phyloP scores from a whole-genome alignment of 2,113 vertebrate species.

The Aphyosemion australe region DNA sequence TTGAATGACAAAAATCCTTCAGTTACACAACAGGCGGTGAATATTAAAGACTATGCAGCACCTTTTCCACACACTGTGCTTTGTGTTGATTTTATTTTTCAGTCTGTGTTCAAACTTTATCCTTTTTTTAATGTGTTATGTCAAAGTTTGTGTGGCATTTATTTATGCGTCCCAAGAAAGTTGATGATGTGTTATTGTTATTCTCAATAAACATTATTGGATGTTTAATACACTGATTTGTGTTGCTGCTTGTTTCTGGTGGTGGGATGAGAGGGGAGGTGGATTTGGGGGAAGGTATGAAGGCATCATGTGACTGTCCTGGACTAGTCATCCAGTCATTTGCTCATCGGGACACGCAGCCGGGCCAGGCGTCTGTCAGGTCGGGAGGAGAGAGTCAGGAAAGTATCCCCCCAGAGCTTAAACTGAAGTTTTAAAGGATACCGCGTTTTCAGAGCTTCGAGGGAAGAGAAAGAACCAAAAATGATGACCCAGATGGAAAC shows the following conservation, averaged over 20 bases:
- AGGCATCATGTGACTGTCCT: conserved; percentile 66
- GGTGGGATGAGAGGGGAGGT: conserved; percentile 3
- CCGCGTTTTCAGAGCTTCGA: conserved; percentile 4
- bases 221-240: background rate
- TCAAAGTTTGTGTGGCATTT: conserved; percentile 38
- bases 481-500: conserved; percentile 77
- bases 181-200: no score
- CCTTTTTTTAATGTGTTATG: no score
- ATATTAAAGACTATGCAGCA: background rate
- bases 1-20: background rate
- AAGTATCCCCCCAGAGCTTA: no score
- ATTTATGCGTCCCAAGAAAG: conserved; percentile 61
- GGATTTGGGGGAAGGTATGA: conserved; percentile 14
- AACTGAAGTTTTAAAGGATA: conserved; percentile 15
- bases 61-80: background rate
- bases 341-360: conserved; percentile 49
- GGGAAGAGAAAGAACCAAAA: conserved; percentile 27
- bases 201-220: conserved; percentile 35
- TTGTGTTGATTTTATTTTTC: background rate
- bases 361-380: conserved; percentile 65
- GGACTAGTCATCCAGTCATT: conserved; percentile 65
- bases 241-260: background rate
- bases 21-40: background rate
- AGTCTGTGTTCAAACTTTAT: background rate
- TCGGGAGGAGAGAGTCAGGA: conserved; percentile 57